A percentile compares a stretch with the other conserved stretches of the same genome.
Conservation (phyloP, 2,797 vertebrate species). For the Channallabes apus region DNA sequence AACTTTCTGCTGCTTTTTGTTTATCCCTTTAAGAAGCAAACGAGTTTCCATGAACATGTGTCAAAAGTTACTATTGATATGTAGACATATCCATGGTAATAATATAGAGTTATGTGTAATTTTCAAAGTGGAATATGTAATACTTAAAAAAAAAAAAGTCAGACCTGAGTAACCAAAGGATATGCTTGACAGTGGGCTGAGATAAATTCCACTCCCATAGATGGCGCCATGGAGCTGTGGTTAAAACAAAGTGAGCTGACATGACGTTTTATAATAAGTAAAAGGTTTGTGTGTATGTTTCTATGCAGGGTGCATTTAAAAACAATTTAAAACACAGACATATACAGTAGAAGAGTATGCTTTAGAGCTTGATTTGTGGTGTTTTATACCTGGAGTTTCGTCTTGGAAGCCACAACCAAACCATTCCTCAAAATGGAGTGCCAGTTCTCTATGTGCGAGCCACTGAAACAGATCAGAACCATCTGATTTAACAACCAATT, state of each 20-base stretch:
- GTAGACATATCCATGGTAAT: too few relatives aligned
- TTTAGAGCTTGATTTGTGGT: neutral
- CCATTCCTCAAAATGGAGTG: constrained; percentile 92
- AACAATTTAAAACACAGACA: neutral
- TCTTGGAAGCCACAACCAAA: constrained; percentile 89
- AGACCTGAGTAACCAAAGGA: constrained; percentile 93
- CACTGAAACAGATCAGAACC: constrained; percentile 65
- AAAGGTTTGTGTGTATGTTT: neutral
- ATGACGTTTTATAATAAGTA: neutral
- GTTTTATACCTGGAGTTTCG: constrained; percentile 82
- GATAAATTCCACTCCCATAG: constrained; percentile 90
- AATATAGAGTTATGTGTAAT: too few relatives aligned
- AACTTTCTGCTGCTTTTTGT: constrained; percentile 90
- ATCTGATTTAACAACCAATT: neutral
- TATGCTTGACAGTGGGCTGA: constrained; percentile 92
- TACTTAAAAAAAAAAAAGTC: neutral
- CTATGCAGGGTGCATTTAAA: neutral
- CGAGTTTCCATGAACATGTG: neutral
- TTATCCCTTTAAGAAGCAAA: constrained; percentile 80
- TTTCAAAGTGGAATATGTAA: too few relatives aligned
- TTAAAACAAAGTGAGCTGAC: constrained; percentile 19
- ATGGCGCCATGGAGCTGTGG: constrained; percentile 87
- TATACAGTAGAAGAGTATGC: neutral
- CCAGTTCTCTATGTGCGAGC: constrained; percentile 92
- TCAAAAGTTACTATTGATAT: neutral